These are phyloP conservation scores for Poeciliopsis gracilis DNA, from an alignment of 2,797 vertebrate species.

Conservation along the genomic window DNA sequence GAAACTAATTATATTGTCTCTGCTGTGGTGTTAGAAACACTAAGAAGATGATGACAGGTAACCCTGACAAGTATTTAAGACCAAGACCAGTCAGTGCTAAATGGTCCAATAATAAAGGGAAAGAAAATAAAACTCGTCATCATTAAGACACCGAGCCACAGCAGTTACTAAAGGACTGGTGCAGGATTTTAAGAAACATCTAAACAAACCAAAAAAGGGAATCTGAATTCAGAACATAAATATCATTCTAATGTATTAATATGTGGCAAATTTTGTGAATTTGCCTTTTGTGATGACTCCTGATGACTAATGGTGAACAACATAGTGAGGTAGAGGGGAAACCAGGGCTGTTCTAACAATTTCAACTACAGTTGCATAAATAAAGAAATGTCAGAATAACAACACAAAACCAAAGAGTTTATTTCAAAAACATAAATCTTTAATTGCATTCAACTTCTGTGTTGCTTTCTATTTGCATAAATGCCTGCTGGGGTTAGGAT, in stretches of 20 bases:
- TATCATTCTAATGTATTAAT: neutral
- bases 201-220: neutral
- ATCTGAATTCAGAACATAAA: neutral
- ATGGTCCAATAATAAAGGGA: neutral
- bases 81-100: neutral
- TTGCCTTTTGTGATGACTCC: neutral
- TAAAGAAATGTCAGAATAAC: neutral
- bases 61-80: neutral
- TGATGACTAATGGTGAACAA: slow-evolving; percentile 34
- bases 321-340: slow-evolving; percentile 5
- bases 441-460: neutral
- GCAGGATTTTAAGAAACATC: neutral
- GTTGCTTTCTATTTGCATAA: neutral
- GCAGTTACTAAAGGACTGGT: neutral
- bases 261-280: neutral
- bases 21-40: neutral
- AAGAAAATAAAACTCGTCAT: neutral
- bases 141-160: neutral
- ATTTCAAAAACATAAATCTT: neutral
- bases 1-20: neutral
- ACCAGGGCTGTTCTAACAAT: neutral
- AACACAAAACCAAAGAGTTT: neutral
- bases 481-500: neutral
- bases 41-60: neutral
- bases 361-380: neutral